These are phyloP conservation scores for Psilopogon haemacephalus DNA, from an alignment of 2,113 vertebrate species.

Conservation along the genomic window DNA sequence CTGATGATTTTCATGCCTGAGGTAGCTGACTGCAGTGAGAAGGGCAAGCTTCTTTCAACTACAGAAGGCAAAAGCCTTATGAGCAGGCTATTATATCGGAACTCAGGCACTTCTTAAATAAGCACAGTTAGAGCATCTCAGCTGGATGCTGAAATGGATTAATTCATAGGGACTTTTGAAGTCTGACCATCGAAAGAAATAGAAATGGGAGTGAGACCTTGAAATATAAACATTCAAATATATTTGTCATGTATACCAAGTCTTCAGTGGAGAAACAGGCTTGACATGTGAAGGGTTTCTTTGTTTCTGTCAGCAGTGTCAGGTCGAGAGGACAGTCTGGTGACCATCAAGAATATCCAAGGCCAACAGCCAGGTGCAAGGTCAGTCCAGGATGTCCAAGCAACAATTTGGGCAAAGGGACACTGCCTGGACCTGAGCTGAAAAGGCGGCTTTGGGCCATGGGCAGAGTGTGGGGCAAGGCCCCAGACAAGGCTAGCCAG, in stretches of 20 bases:
- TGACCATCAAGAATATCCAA: accelerated
- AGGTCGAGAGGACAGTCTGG: neutral
- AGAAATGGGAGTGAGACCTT: neutral
- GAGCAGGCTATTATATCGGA: neutral
- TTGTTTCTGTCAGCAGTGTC: neutral
- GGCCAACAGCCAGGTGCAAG: accelerated
- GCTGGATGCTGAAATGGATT: neutral
- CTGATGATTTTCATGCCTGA: neutral
- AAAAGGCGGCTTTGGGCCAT: neutral
- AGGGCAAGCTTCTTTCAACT: neutral
- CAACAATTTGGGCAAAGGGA: neutral
- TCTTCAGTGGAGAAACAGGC: neutral
- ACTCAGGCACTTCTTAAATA: neutral
- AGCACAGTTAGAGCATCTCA: neutral
- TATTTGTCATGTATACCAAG: neutral
- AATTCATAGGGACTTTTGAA: neutral
- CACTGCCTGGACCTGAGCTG: neutral
- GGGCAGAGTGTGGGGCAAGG: neutral
- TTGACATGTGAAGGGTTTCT: accelerated
- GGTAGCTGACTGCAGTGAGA: neutral
- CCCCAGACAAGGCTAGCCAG: neutral
- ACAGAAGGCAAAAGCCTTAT: neutral
- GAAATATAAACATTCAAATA: neutral
- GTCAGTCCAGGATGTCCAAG: neutral
- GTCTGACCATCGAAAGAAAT: neutral